Conservation (phyloP, 2,797 vertebrate species). For the Falco cherrug region DNA sequence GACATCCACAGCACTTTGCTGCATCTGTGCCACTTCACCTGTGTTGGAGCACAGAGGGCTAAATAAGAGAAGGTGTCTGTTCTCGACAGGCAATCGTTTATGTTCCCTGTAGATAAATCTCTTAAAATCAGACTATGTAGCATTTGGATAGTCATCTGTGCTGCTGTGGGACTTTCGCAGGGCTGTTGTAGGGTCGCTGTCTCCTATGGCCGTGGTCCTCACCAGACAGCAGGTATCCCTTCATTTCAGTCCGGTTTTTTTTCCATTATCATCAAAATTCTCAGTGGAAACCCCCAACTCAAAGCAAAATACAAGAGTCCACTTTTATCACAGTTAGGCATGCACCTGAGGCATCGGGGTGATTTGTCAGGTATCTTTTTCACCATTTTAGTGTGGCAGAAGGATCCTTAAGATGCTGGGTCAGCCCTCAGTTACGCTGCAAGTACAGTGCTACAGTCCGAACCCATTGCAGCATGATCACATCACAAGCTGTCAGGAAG, state of each 20-base stretch:
- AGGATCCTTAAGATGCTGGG: background rate
- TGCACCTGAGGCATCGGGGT: accelerated
- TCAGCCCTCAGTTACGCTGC: background rate
- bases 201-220: background rate
- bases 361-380: background rate
- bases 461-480: background rate
- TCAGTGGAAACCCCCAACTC: background rate
- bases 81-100: background rate
- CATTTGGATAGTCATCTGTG: background rate
- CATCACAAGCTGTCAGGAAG: background rate
- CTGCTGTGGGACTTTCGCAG: background rate
- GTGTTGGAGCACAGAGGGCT: background rate
- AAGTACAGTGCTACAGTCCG: background rate
- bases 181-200: background rate
- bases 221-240: background rate
- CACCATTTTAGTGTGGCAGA: background rate
- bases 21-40: too few relatives aligned
- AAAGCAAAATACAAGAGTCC: background rate
- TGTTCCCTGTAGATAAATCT: background rate
- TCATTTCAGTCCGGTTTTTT: background rate
- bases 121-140: background rate
- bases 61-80: background rate
- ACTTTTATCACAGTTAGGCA: background rate
- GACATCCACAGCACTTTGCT: background rate
- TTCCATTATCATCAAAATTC: background rate